Evolutionary conservation across 2,113 vertebrate genomes (phyloP), one percentile per base, ranked within the genome.

Genomic region (Terrapene triunguis): DNA sequence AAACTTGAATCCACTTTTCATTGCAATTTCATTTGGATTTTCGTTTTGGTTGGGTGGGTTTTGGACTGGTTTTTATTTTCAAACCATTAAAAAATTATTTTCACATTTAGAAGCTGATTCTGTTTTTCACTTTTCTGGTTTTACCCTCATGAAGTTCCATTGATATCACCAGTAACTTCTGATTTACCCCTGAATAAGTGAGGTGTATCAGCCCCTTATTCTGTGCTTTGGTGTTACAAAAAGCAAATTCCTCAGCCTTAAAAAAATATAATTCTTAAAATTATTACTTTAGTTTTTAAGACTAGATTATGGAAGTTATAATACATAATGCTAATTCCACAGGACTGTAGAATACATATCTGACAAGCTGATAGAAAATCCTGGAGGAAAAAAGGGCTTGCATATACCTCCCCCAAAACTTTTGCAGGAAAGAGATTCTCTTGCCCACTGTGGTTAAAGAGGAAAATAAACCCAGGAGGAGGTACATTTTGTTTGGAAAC

Each of bases 401-500:
- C 21, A 8, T 72, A 21, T 9, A 21, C 48, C 80, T 11, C 9
- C 22, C 42, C 11, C 17, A 50, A 12, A 84, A 72, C 12, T 14
- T 84, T 38, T 29, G 81, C 17, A 65, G 25, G 83, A 95, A 57
- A 95, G 53, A 2, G 2, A 69, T 22, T 72, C 55, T 96, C 79
- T 81, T 54, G 59, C 53, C 79, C 76, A 84, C 76, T 92, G 89
- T 44, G 50, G 80, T 55, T 10, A 84, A 3, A 85, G 87, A 47
- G 13, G 17, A 87, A 48, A 74, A 94, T 76, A 95, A 91, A 90
- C 13, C 10, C 69, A 78, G 38, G 22, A 86, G 8, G n/a, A 91
- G 47, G 81, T 38, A 27, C 0, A 11, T 93, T 96, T 96, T 82
- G 12, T 38, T 96, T 90, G 44, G 95, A 89, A 92, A 76, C 48